These are phyloP conservation scores for Tetraodon nigroviridis DNA, from an alignment of 2,113 vertebrate species.

Conservation along the genomic window DNA sequence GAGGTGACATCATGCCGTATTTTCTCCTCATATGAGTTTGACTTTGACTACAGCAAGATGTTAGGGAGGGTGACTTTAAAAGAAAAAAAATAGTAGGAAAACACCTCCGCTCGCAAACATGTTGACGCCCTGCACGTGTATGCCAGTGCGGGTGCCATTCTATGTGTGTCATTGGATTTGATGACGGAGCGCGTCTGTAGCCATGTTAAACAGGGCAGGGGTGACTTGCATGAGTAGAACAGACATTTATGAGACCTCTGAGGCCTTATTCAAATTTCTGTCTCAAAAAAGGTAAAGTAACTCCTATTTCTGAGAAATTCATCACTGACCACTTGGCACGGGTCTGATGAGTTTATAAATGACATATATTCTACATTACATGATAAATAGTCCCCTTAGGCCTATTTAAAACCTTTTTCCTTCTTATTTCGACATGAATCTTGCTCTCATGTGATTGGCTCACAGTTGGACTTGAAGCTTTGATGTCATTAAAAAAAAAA, in stretches of 20 bases:
- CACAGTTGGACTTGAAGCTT: background rate
- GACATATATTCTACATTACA: slow-evolving; percentile 24
- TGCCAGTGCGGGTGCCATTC: slow-evolving; percentile 17
- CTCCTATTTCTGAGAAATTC: slow-evolving; percentile 34
- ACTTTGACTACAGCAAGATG: slow-evolving; percentile 34
- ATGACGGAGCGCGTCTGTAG: slow-evolving; percentile 35
- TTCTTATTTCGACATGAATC: slow-evolving; percentile 3
- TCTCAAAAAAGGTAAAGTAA: slow-evolving; percentile 35
- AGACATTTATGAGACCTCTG: slow-evolving; percentile 48
- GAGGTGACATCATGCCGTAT: slow-evolving; percentile 78
- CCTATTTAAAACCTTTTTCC: background rate
- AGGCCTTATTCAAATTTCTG: slow-evolving; percentile 48
- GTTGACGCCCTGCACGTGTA: slow-evolving; percentile 46
- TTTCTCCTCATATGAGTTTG: slow-evolving; percentile 58
- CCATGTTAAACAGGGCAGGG: slow-evolving; percentile 30
- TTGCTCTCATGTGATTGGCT: slow-evolving; percentile 11
- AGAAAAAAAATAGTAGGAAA: slow-evolving; percentile 12
- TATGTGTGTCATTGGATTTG: slow-evolving; percentile 33
- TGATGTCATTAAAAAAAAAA: slow-evolving; percentile 8
- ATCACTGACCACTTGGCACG: slow-evolving; percentile 28
- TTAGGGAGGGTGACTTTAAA: slow-evolving; percentile 51
- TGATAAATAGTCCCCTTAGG: slow-evolving; percentile 10
- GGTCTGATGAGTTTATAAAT: slow-evolving; percentile 34
- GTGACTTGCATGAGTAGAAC: slow-evolving; percentile 48
- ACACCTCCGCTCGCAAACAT: slow-evolving; percentile 42